Evolutionary conservation across 2,113 vertebrate genomes (phyloP), one percentile per base, ranked within the genome.

Genomic region (Helogale parvula): DNA sequence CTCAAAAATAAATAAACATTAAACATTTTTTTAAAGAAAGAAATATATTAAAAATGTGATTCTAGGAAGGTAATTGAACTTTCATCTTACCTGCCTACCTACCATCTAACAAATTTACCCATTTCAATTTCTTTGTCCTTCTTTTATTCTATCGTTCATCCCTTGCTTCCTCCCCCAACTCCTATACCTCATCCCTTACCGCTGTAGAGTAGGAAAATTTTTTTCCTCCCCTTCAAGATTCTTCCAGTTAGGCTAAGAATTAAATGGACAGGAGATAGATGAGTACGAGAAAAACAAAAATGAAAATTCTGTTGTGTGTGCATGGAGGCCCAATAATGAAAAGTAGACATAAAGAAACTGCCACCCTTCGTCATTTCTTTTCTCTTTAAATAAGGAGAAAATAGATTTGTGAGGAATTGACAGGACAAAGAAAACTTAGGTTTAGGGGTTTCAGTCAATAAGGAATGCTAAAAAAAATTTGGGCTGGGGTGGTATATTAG

Each of bases 11-110:
- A 47, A 47, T 10, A 47, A 47, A 47, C 45, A 41, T 47, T 47
- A 47, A 47, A 47, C 7, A 47, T 47, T 47, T 47, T 47, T 47
- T 47, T 5, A 47, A 47, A 47, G 45, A 47, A 10, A 47, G 45
- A 47, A 47, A 47, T 47, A 47, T 10, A 47, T 47, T 47, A 47
- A 41, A 41, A 29, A 90, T 97, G 45, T 79, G 38, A 74, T 93
- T 93, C 68, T 72, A 85, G 31, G 76, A 60, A 96, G 94, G 38
- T 88, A 91, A 50, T 81, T 88, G 77, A 45, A 52, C 57, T 79
- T 88, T 94, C 15, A 69, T 69, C 33, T 38, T 66, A 52, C 41
- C 19, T 81, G 41, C 19, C 27, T 65, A 38, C 66, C 31, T 96
- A 38, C 21, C 27, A 60, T 57, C 47, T 77, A 31, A 91, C 35